These are phyloP conservation scores for Coregonus clupeaformis DNA, from an alignment of 2,113 vertebrate species.

Conservation along the genomic window DNA sequence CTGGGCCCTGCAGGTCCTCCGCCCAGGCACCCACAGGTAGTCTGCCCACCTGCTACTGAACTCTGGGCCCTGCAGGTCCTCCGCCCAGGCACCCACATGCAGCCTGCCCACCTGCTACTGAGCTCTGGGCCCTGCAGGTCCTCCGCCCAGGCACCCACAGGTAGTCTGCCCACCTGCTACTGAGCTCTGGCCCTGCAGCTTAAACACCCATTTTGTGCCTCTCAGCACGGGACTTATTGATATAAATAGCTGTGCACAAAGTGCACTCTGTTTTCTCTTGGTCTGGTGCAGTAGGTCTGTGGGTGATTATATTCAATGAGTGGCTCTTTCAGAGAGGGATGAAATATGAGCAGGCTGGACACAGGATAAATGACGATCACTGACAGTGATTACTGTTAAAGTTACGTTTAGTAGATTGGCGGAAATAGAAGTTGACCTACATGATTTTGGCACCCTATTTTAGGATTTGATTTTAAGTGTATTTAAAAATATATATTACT, in stretches of 20 bases:
- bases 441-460: constrained; percentile 51
- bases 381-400: constrained; percentile 68
- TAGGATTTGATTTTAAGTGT: constrained; percentile 70
- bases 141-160: constrained; percentile 17
- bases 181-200: constrained; percentile 76
- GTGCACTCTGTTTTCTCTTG: constrained; percentile 80
- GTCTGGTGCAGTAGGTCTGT: constrained; percentile 67
- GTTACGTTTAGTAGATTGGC: constrained; percentile 48
- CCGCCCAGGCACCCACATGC: no score
- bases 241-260: constrained; percentile 84
- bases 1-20: no score
- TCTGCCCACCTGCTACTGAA: no score
- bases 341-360: constrained; percentile 74
- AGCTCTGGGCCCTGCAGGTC: no score
- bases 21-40: no score
- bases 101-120: no score
- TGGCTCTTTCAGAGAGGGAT: constrained; percentile 72
- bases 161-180: constrained; percentile 77
- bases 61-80: no score
- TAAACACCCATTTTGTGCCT: constrained; percentile 84
- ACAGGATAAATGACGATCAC: constrained; percentile 72
- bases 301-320: constrained; percentile 73
- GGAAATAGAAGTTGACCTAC: constrained; percentile 66
- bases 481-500: constrained; percentile 50
- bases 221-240: constrained; percentile 84